Base-by-base conservation (phyloP, 2,797 vertebrate species). In the Girardinus metallicus region DNA sequence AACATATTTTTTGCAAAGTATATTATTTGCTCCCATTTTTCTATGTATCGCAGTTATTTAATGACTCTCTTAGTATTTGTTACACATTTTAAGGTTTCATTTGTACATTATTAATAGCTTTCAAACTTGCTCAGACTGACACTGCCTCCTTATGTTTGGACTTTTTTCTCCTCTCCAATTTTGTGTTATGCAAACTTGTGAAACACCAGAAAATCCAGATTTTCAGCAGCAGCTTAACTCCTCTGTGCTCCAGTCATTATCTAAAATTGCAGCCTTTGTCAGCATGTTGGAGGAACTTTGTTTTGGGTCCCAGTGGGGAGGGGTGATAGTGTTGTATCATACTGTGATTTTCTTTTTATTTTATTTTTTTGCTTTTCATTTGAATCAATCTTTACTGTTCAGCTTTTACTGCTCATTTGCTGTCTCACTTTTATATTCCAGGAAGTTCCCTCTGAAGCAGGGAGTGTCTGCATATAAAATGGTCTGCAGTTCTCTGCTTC, bases 401-500 rank as follows among this genome's bases (percentile, higher is more conserved):
- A 97, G 97, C 97, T 97, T 97, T 97, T 98, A 97, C 97, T 98
- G 97, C 97, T 99, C 96, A 99, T 99, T 97, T 97, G 97, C 97
- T 99, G 98, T 99, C 97, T 99, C 96, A 95, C 99, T 99, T 99
- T 99, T 98, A 97, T 97, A 98, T 99, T 99, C 97, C 98, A 99
- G 98, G 98, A 98, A 95, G 97, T 99, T 99, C 97, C 98, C 98
- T 99, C 97, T 99, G 98, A 99, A 99, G 97, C 98, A 99, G 98
- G 97, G 98, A 98, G 97, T 98, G 98, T 99, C 98, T 99, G 97
- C 98, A 99, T 99, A 98, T 98, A 98, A 99, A 99, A 99, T 99
- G 98, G 97, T 98, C 98, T 99, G 98, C 98, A 99, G 98, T 99
- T 99, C 97, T 98, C 98, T 99, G 97, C 98, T 99, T 98, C 97